Percentiles rank a stretch among this genome's conserved stretches.
phyloP scores from a whole-genome alignment of 2,888 invertebrate species.

The Pandemis heparana region DNA sequence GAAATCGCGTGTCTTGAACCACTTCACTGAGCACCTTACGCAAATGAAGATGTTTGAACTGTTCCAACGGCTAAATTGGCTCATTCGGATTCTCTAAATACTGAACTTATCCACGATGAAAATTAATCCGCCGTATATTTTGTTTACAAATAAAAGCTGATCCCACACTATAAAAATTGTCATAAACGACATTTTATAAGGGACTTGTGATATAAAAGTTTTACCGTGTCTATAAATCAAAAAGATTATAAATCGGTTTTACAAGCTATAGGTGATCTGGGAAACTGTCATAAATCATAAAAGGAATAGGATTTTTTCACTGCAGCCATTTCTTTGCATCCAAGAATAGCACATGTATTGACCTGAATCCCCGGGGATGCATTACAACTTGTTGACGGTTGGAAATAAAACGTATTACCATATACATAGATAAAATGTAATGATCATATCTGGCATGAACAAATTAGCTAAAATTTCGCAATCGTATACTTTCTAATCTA shows the following conservation, averaged over 20 bases:
- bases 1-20: conserved; percentile 68
- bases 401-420: not conserved
- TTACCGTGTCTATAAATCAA: conserved; percentile 77
- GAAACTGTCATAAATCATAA: conserved; percentile 74
- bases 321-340: conserved; percentile 34
- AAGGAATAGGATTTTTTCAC: conserved; percentile 65
- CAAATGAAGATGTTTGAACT: conserved; percentile 56
- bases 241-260: conserved; percentile 78
- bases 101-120: not conserved
- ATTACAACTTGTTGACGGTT: conserved; percentile 49
- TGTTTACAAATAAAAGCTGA: conserved; percentile 13
- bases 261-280: conserved; percentile 72
- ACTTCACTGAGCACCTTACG: conserved; percentile 46
- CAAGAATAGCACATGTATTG: conserved; percentile 17
- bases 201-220: conserved; percentile 65
- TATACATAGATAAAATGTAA: no score
- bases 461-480: no score
- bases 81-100: conserved; percentile 40
- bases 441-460: no score
- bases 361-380: conserved; percentile 58
- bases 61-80: conserved; percentile 40
- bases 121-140: conserved; percentile 10
- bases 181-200: conserved; percentile 52
- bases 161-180: conserved; percentile 42
- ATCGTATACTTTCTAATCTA: not conserved